Conservation (phyloP, 2,113 vertebrate species). For the Hippocampus mohnikei region DNA sequence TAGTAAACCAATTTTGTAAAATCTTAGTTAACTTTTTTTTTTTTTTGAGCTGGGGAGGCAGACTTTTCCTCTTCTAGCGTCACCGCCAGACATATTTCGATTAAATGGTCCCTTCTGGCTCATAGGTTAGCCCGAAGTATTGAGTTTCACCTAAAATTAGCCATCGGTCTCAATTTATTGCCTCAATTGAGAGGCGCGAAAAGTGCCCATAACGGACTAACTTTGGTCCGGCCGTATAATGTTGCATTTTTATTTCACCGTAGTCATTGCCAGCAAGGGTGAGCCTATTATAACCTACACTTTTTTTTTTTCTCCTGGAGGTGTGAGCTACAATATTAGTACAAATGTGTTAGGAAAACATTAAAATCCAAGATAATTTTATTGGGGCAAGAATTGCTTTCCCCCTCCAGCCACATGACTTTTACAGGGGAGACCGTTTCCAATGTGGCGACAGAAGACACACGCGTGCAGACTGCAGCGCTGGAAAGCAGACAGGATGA, state of each 20-base stretch:
- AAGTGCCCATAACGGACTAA: constrained; percentile 62
- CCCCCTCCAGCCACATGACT: constrained; percentile 53
- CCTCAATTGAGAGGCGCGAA: constrained; percentile 71
- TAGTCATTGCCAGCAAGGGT: constrained; percentile 58
- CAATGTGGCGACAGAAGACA: constrained; percentile 43
- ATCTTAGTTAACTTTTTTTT: neutral
- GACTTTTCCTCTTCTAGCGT: constrained; percentile 62
- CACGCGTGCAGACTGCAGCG: neutral
- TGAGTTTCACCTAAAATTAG: constrained; percentile 80
- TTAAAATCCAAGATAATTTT: constrained; percentile 71
- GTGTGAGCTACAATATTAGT: constrained; percentile 55
- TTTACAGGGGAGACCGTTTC: constrained; percentile 38
- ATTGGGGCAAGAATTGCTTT: constrained; percentile 54
- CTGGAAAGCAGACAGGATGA: neutral
- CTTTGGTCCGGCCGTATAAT: constrained; percentile 67
- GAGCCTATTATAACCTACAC: constrained; percentile 64
- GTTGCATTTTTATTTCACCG: constrained; percentile 74
- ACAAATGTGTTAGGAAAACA: constrained; percentile 69
- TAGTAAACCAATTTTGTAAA: neutral
- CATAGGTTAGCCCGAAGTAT: constrained; percentile 68
- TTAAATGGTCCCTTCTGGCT: constrained; percentile 76
- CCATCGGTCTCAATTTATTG: constrained; percentile 80
- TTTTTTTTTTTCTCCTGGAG: constrained; percentile 37
- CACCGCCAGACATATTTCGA: constrained; percentile 73
- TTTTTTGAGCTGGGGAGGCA: neutral